phyloP scores from a whole-genome alignment of 2,113 vertebrate genomes.

The Setophaga coronata region DNA sequence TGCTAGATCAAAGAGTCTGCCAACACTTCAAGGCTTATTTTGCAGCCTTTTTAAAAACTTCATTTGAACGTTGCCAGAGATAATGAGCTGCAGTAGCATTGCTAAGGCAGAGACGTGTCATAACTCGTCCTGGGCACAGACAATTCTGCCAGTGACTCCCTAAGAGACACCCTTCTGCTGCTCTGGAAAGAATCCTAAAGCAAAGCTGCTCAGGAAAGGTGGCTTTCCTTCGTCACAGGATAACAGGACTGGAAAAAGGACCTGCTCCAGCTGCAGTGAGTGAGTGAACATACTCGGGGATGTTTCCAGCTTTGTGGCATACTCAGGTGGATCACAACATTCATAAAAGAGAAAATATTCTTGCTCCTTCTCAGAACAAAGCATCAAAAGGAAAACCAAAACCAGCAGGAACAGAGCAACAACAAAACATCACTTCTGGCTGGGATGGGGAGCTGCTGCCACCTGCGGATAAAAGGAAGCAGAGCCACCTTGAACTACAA shows the following conservation, averaged over 20 bases:
- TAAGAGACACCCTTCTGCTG: neutral
- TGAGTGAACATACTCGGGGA: neutral
- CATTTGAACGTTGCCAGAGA: neutral
- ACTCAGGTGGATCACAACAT: neutral
- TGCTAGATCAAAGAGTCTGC: conserved; percentile 39
- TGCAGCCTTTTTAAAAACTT: conserved; percentile 8
- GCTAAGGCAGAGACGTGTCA: neutral
- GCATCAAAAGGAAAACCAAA: neutral
- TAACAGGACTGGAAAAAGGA: neutral
- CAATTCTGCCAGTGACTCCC: neutral
- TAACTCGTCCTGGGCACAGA: neutral
- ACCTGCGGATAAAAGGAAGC: conserved; percentile 41
- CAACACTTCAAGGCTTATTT: conserved; percentile 37
- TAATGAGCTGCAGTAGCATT: conserved; percentile 35
- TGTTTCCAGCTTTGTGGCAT: neutral
- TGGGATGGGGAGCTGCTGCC: conserved; percentile 44
- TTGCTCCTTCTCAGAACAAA: neutral
- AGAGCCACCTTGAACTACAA: neutral
- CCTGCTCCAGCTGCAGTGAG: neutral
- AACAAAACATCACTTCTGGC: neutral
- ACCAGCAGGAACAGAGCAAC: neutral
- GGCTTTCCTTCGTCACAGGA: neutral
- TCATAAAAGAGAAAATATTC: neutral
- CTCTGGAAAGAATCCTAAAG: neutral
- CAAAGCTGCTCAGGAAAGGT: neutral